Evolutionary conservation across 2,888 invertebrate species (phyloP).

Genomic region (Fragum fragum): DNA sequence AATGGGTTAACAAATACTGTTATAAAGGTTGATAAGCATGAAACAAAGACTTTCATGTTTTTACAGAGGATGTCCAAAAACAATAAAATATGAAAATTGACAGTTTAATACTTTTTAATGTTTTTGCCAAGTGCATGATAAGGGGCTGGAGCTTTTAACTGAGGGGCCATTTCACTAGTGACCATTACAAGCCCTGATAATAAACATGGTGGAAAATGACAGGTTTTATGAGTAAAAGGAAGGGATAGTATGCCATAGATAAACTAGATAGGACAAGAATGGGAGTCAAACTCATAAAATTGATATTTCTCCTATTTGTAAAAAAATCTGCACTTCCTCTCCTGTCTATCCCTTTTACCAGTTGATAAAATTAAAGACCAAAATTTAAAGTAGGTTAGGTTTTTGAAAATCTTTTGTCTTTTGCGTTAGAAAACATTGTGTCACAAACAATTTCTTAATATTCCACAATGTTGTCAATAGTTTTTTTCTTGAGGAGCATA

Average conservation of each 20-base stretch:
- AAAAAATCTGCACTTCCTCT: conserved; percentile 22
- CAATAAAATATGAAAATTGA: conserved; percentile 39
- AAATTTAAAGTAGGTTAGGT: no score
- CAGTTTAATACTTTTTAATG: conserved; percentile 54
- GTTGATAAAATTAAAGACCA: no score
- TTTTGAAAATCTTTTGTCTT: no score
- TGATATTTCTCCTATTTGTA: conserved; percentile 1
- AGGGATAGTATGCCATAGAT: conserved; percentile 14
- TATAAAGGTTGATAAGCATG: not conserved
- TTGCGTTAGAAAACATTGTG: no score
- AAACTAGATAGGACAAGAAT: conserved; percentile 30
- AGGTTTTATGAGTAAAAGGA: conserved; percentile 27
- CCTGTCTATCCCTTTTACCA: no score
- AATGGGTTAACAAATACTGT: no score
- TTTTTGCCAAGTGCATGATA: conserved; percentile 18
- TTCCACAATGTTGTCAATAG: no score
- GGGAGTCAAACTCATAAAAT: conserved; percentile 24
- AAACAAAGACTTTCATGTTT: conserved; percentile 1
- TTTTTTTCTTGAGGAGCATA: no score
- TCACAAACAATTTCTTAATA: no score
- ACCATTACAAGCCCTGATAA: conserved; percentile 8
- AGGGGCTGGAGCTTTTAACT: conserved; percentile 16
- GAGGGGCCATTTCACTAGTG: conserved; percentile 3
- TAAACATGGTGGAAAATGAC: conserved; percentile 17
- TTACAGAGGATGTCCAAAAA: conserved; percentile 17